Percentiles rank a stretch among this genome's conserved stretches.
These are phyloP conservation scores for Piscicola geometra DNA, from an alignment of 2,888 invertebrate species.

Conservation along the genomic window DNA sequence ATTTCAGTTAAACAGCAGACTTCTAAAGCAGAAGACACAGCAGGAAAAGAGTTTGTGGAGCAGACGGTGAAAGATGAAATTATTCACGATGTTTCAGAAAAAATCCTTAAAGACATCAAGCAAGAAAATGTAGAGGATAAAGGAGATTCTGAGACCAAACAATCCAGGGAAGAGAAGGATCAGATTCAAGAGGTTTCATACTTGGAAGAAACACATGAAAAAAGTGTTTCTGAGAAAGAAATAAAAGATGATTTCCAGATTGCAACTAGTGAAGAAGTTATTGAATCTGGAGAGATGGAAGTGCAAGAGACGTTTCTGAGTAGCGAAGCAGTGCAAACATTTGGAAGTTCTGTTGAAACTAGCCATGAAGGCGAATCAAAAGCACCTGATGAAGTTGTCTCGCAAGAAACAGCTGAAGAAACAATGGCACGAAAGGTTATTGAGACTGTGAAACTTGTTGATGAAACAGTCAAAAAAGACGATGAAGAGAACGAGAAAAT, in stretches of 20 bases:
- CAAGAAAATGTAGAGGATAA: neutral
- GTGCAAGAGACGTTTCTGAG: neutral
- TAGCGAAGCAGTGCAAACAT: neutral
- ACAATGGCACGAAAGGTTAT: no score
- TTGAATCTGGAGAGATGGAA: neutral
- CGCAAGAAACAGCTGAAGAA: no score
- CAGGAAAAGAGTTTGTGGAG: no score
- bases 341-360: neutral
- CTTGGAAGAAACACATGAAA: neutral
- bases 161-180: neutral
- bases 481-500: no score
- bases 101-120: neutral
- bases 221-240: no score
- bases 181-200: no score
- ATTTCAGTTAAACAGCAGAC: neutral
- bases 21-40: no score
- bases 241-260: neutral
- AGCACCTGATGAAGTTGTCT: no score
- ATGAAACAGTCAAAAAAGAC: no score
- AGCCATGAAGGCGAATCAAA: no score
- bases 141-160: neutral
- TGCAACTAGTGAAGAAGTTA: neutral
- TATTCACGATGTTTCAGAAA: slow-evolving; percentile 2
- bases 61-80: no score
- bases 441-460: no score